Evolutionary conservation across 2,888 invertebrate species (phyloP), one percentile per base, ranked within the genome.

Genomic region (Sympetrum striolatum): DNA sequence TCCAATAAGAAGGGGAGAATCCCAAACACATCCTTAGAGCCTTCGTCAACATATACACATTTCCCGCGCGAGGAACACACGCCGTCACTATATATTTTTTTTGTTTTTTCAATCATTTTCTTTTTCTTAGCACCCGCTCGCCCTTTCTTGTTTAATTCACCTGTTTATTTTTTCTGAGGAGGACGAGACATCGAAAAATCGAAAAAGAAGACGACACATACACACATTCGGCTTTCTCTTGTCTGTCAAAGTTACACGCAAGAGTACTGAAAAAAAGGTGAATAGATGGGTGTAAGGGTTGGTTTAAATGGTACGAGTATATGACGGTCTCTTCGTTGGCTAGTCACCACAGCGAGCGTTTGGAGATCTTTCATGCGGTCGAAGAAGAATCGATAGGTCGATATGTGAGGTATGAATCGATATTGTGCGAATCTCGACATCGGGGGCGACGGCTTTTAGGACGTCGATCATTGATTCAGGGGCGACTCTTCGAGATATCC

Each of bases 111-210:
- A 53, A 53, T 53, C 53, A 25, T 31, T 73, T 25, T 73, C n/a
- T 73, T 73, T 73, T 73, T 73, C 73, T 14, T 73, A 86, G 86
- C 86, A 86, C 86, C 86, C 86, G 58, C 37, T 86, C 86, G 60
- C 37, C 86, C 86, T 35, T 64, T 15, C 35, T 60, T 60, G 64
- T 35, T 60, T 53, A 12, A 31, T 82, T 31, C 18, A 18, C 22
- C 35, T 58, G n/a, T 48, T 81, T n/a, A n/a, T n/a, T n/a, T n/a
- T 25, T 18, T 86, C 18, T 22, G 35, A 58, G 25, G 22, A 60
- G 86, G 86, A 86, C 86, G 86, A 86, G 60, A 53, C 86, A 86
- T 64, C 60, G 86, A 37, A 60, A 35, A 14, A 86, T 60, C 37
- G 37, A 60, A 58, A 86, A 86, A 86, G n/a, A 35, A 31, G n/a